Base-by-base conservation (phyloP, 1,140 invertebrate species). In the Papilio glaucus region DNA sequence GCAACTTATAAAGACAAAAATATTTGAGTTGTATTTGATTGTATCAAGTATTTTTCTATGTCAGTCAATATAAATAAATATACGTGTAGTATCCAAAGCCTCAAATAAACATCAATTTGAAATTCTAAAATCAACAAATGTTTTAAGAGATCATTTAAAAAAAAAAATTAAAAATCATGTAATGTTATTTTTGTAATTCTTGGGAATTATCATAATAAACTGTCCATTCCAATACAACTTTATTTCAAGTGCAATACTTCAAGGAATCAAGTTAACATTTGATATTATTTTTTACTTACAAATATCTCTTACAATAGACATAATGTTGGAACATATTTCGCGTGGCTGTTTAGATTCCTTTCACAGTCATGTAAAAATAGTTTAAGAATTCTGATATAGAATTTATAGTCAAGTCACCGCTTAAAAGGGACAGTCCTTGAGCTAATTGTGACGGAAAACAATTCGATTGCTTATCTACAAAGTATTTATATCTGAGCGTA, bases 371-470 rank as follows among this genome's bases (percentile, higher is more conserved):
- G 72, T 76, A 62, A 71, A 71, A 70, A 67, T 67, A 67, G 10
- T 69, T 53, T 49, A 49, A 12, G 26, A 49, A 69, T 53, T 53
- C 41, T 53, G 42, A 15, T 15, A 53, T 26, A 69, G 29, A 18
- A 49, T 69, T 49, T 37, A 69, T 57, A 53, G 72, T 72, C 78
- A 71, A 73, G 75, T 77, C 41, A 68, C 74, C 57, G 61, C 63
- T 75, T 77, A 75, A 73, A 75, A 82, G 76, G 67, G 72, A 77
- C 42, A 77, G 80, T 84, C 86, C 86, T 88, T 88, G 86, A 78
- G 79, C 85, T 80, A 80, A 80, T 85, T 84, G 79, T 77, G 71
- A 76, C 68, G 76, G 77, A 78, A 84, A 83, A 84, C 75, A 74
- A 75, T 78, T 75, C 72, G 81, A 84, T 81, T 84, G 75, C 76